Evolutionary conservation across 2,113 vertebrate species (phyloP).

Genomic region (cat (Felis catus)): F.catus_Fca126_mat1.0 CM031415.1:74762501-74763000

Average conservation of each 20-base stretch:
- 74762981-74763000: background rate
- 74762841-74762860: background rate
- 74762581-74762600: background rate
- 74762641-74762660: background rate
- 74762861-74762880: background rate
- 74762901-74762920: background rate
- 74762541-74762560: background rate
- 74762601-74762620: too few relatives aligned
- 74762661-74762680: background rate
- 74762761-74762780: rapidly evolving
- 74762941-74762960: background rate
- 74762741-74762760: background rate
- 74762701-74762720: background rate
- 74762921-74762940: background rate
- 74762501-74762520: background rate
- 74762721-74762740: background rate
- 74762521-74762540: background rate
- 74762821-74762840: background rate
- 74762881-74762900: background rate
- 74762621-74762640: background rate
- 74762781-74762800: background rate
- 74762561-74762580: background rate
- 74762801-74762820: background rate
- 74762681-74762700: background rate
- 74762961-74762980: background rate